Conservation (phyloP, 2,113 vertebrate genomes). For the Rhadina sibilatrix region DNA sequence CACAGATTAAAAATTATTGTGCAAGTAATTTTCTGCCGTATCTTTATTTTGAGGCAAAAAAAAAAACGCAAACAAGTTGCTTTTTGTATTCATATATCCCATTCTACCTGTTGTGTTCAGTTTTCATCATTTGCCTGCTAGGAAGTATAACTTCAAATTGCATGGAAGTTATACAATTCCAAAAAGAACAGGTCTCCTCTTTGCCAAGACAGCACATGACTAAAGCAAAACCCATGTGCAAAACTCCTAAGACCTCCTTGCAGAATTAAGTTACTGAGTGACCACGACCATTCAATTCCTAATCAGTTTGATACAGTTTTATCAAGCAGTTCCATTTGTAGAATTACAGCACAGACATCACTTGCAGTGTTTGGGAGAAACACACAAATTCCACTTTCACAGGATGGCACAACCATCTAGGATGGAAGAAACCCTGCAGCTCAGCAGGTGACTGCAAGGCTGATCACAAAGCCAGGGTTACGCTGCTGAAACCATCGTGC, state of each 20-base stretch:
- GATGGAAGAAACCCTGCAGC: not conserved
- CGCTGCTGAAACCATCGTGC: not conserved
- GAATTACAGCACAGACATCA: not conserved
- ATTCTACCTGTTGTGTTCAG: not conserved
- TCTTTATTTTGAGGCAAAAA: not conserved
- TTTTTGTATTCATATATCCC: not conserved
- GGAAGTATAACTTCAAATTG: not conserved
- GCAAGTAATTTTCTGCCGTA: not conserved
- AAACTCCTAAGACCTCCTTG: rapidly evolving
- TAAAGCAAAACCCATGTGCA: not conserved
- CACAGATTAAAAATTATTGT: not conserved
- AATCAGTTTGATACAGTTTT: not conserved
- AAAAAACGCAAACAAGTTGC: not conserved
- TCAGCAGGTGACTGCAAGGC: not conserved
- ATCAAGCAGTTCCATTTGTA: not conserved
- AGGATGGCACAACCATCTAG: not conserved
- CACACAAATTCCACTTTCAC: not conserved
- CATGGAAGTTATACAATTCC: not conserved
- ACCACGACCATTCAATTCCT: not conserved
- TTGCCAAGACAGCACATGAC: not conserved
- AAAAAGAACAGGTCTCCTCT: not conserved
- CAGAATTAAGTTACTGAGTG: not conserved
- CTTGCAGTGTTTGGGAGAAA: not conserved
- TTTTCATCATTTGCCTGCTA: not conserved
- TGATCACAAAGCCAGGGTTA: not conserved